Percentiles rank a stretch among this genome's conserved stretches.
Evolutionary conservation across 2,113 vertebrate species (phyloP).

Genomic region (Pardalotus punctatus): DNA sequence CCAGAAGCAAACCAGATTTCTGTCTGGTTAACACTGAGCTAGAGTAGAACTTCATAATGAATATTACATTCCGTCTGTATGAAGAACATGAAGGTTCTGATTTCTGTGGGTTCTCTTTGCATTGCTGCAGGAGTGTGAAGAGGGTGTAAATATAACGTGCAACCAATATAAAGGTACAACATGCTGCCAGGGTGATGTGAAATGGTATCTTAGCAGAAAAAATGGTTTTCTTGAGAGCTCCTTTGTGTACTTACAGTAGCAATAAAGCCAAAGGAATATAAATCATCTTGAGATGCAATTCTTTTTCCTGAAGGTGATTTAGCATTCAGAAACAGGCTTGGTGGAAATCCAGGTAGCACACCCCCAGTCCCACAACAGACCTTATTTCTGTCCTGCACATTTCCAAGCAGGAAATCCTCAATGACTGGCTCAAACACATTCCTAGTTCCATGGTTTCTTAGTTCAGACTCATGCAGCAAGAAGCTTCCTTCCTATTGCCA

Average conservation of each 20-base stretch:
- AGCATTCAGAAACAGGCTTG: background rate
- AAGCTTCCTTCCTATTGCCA: background rate
- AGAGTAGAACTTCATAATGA: background rate
- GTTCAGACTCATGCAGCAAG: background rate
- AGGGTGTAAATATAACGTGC: background rate
- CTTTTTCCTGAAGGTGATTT: background rate
- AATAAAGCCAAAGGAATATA: background rate
- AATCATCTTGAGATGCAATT: background rate
- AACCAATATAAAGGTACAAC: background rate
- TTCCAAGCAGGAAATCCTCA: background rate
- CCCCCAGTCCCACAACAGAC: background rate
- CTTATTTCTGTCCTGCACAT: background rate
- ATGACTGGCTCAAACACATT: background rate
- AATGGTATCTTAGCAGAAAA: background rate
- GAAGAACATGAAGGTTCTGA: background rate
- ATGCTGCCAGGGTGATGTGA: background rate
- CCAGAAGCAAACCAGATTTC: background rate
- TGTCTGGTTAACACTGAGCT: background rate
- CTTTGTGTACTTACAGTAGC: background rate
- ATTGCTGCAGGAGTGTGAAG: background rate
- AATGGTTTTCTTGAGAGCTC: background rate
- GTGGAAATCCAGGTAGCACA: background rate
- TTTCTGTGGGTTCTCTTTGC: background rate
- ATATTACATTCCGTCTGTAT: background rate
- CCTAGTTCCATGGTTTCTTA: background rate